Evolutionary conservation across 2,797 vertebrate species (phyloP).

Genomic region (Falco biarmicus): DNA sequence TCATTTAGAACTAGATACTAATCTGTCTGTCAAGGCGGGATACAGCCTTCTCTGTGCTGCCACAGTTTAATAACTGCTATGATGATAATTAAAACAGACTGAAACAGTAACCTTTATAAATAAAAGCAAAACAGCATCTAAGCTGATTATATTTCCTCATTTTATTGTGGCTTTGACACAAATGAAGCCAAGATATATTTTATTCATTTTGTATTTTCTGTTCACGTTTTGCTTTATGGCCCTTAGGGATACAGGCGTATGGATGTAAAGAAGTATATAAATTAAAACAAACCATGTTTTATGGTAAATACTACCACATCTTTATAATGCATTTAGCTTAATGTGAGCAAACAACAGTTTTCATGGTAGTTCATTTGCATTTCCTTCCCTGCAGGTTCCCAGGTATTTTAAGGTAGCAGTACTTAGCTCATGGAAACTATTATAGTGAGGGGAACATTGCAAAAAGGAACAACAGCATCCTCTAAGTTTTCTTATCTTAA

Average conservation of each 20-base stretch:
- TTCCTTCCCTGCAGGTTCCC: not conserved
- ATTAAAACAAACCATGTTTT: constrained; percentile 54
- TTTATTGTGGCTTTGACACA: constrained; percentile 72
- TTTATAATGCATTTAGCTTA: constrained; percentile 49
- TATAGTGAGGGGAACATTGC: not conserved
- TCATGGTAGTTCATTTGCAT: constrained; percentile 8
- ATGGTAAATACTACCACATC: constrained; percentile 39
- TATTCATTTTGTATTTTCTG: constrained; percentile 39
- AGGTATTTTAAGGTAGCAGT: not conserved
- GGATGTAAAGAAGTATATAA: constrained; percentile 68
- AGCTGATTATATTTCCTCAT: constrained; percentile 60
- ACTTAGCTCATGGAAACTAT: not conserved
- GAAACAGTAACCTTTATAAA: constrained; percentile 69
- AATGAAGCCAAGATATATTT: constrained; percentile 70
- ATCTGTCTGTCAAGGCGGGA: not conserved
- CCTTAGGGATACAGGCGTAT: constrained; percentile 34
- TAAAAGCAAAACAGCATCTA: constrained; percentile 52
- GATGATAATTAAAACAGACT: constrained; percentile 64
- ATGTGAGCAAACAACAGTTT: constrained; percentile 42
- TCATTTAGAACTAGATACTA: not conserved
- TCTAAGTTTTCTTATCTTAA: not conserved
- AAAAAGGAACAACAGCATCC: not conserved
- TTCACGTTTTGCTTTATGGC: constrained; percentile 60
- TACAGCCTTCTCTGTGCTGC: not conserved
- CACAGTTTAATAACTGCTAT: constrained; percentile 31